These are phyloP conservation scores for Ciconia boyciana DNA, from an alignment of 2,113 vertebrate genomes.

Conservation along the genomic window DNA sequence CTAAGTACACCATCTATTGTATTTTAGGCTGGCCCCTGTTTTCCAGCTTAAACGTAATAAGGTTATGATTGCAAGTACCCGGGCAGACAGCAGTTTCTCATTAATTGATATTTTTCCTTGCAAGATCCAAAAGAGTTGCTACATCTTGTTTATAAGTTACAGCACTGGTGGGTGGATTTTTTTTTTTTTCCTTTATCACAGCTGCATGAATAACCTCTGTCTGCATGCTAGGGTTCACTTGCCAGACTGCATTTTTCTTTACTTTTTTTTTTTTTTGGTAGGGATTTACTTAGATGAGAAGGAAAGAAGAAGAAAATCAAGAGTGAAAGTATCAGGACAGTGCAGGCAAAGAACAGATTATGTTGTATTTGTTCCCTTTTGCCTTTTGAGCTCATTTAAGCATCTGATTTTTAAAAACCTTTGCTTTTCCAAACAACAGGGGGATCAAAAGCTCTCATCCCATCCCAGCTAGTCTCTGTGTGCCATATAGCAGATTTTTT, in stretches of 20 bases:
- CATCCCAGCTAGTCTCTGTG: fast-evolving
- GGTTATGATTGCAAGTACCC: not conserved
- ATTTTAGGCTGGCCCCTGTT: not conserved
- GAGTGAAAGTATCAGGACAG: not conserved
- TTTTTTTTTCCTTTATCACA: not conserved
- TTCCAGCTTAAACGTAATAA: not conserved
- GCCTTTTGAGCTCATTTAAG: not conserved
- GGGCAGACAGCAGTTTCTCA: not conserved
- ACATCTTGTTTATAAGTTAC: not conserved
- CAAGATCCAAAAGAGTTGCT: not conserved
- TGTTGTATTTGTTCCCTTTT: not conserved
- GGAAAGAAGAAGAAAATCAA: conserved; percentile 6
- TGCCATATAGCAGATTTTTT: not conserved
- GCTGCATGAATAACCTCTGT: not conserved
- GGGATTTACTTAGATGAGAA: not conserved
- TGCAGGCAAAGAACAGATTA: not conserved
- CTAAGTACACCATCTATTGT: not conserved
- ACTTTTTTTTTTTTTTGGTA: not conserved
- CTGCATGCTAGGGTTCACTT: not conserved
- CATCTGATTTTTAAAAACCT: not conserved
- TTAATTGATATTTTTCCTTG: not conserved
- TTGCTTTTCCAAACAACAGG: not conserved
- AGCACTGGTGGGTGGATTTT: not conserved
- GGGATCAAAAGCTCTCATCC: not conserved
- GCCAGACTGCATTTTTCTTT: not conserved